These are phyloP conservation scores for Andrena dorsata DNA, from an alignment of 2,888 invertebrate genomes.

Conservation along the genomic window DNA sequence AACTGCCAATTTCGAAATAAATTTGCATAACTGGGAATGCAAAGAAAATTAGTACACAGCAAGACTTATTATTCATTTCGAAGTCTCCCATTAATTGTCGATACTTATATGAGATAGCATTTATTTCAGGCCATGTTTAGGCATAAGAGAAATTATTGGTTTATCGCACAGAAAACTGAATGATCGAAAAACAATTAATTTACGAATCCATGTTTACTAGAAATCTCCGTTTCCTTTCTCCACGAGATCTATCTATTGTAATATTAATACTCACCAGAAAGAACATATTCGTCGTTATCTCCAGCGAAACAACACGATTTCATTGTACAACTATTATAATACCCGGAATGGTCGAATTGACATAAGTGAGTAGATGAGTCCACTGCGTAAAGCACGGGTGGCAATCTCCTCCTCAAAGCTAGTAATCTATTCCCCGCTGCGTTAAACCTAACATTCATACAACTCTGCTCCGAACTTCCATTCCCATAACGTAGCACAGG, in stretches of 20 bases:
- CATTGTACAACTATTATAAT: slow-evolving; percentile 98
- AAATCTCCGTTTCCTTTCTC: too few species aligned
- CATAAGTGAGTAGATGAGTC: slow-evolving; percentile 90
- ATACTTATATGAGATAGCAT: too few species aligned
- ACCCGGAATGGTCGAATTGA: slow-evolving; percentile 96
- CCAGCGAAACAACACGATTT: slow-evolving; percentile 98
- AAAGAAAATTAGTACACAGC: too few species aligned
- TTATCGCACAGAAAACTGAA: too few species aligned
- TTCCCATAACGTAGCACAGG: slow-evolving; percentile 90
- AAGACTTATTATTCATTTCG: too few species aligned
- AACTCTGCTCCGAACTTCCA: slow-evolving; percentile 88
- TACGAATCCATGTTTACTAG: too few species aligned
- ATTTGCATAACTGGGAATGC: too few species aligned
- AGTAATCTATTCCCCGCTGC: slow-evolving; percentile 91
- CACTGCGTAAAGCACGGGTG: slow-evolving; percentile 93
- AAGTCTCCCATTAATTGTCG: too few species aligned
- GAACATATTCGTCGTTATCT: slow-evolving; percentile 93
- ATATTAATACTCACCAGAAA: slow-evolving; percentile 87
- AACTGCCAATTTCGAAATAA: too few species aligned
- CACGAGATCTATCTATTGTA: background rate
- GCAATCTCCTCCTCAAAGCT: slow-evolving; percentile 93
- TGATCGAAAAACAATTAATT: too few species aligned
- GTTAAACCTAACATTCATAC: slow-evolving; percentile 97
- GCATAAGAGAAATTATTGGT: too few species aligned
- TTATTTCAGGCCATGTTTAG: too few species aligned